Evolutionary conservation across 2,113 vertebrate genomes (phyloP).

Genomic region (Ifrita kowaldi): DNA sequence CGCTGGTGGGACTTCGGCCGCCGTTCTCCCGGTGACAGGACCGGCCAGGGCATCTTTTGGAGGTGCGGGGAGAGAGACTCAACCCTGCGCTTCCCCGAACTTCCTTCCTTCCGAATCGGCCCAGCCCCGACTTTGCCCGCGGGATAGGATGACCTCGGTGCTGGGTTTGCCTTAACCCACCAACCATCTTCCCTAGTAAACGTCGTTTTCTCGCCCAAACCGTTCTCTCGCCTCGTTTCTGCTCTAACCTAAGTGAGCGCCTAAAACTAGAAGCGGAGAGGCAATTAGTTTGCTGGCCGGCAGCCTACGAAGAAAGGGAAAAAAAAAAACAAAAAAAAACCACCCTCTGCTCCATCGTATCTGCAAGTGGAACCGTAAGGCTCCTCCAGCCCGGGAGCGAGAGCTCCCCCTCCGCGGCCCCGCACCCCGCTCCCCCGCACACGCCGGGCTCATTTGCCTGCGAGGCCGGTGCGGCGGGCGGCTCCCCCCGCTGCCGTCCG

Average conservation of each 20-base stretch:
- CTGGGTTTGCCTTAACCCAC: neutral
- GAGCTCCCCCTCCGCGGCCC: neutral
- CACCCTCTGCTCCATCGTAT: neutral
- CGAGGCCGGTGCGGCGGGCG: neutral
- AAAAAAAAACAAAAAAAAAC: accelerated
- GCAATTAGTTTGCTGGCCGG: neutral
- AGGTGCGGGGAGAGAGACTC: neutral
- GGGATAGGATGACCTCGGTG: neutral
- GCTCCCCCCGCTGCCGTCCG: neutral
- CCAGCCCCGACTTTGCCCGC: neutral
- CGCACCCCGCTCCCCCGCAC: neutral
- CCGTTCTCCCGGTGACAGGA: neutral
- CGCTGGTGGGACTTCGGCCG: neutral
- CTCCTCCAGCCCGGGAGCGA: neutral
- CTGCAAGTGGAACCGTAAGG: neutral
- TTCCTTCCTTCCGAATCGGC: neutral
- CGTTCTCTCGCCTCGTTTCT: neutral
- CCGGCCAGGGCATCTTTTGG: neutral
- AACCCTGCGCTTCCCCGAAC: neutral
- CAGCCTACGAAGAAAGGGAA: neutral
- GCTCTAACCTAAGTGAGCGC: neutral
- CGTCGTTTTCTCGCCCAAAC: neutral
- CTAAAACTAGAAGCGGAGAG: neutral
- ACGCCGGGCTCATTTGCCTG: neutral
- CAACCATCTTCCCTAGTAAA: neutral